These are phyloP conservation scores for Philopotamus ludificatus DNA, from an alignment of 1,140 invertebrate genomes.

Conservation along the genomic window DNA sequence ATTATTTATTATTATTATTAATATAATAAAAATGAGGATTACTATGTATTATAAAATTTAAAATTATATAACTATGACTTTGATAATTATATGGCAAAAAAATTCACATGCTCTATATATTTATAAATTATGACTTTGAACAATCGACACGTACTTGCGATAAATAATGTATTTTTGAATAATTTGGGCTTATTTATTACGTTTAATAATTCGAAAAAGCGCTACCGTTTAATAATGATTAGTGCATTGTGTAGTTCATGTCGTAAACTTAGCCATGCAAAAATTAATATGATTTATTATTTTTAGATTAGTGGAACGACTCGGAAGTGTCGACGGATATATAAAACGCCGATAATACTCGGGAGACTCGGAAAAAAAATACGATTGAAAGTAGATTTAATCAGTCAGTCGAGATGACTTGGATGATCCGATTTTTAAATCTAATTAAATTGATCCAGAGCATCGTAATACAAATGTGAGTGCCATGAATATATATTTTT, in stretches of 20 bases:
- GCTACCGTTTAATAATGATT: not conserved
- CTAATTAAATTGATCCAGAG: too few species aligned
- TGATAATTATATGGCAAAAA: slow-evolving; percentile 17
- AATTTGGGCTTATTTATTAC: not conserved
- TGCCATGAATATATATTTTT: too few species aligned
- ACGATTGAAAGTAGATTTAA: too few species aligned
- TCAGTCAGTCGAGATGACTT: too few species aligned
- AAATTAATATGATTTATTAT: slow-evolving; percentile 4
- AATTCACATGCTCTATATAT: slow-evolving; percentile 2
- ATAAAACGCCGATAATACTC: too few species aligned
- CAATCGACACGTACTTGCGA: not conserved
- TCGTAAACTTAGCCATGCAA: not conserved
- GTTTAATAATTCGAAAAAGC: not conserved
- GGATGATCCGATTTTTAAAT: too few species aligned
- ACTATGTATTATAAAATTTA: too few species aligned
- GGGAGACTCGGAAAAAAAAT: too few species aligned
- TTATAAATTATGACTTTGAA: slow-evolving; percentile 22
- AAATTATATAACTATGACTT: slow-evolving; percentile 19
- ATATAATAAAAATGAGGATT: too few species aligned
- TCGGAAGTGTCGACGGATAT: too few species aligned
- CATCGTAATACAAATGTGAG: too few species aligned
- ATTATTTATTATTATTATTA: too few species aligned
- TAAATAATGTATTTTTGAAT: not conserved
- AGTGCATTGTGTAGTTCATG: not conserved
- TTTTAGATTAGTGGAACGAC: not conserved